Evolutionary conservation across 2,797 vertebrate species (phyloP), one percentile per base, ranked within the genome.

Genomic region (Pseudochaenichthys georgianus): DNA sequence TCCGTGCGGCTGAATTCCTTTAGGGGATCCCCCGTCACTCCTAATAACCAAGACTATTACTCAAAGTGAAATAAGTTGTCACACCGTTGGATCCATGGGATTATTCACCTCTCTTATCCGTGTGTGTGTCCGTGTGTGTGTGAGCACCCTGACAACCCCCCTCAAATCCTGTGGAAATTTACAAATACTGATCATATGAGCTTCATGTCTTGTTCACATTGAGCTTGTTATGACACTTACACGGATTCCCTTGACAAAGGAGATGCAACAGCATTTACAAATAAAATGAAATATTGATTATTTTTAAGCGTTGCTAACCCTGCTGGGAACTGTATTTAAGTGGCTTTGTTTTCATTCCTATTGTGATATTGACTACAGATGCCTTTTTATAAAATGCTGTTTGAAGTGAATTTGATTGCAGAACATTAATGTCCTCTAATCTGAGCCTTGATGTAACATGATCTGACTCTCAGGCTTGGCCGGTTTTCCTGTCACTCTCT

Each of bases 1-100:
- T 73, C 67, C 52, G 64, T 58, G 47, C 64, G 23, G 59, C 34
- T 52, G 19, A 75, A 80, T 64, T 77, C 70, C 79, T 65, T 53
- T 31, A 41, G 75, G 70, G 65, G 58, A 66, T 68, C 46, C 50
- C 23, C 41, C 10, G 75, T 89, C 87, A 76, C 48, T 82, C 34
- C 54, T 82, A 66, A 85, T 87, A 73, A 84, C 77, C 75, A 60
- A 69, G 47, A 76, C 87, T 77, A 92, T 90, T 90, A 90, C 85
- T 91, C 90, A 90, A 41, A 61, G 54, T 75, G 53, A 77, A 86
- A 78, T 16, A 77, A 79, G 79, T 46, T 83, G 88, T 80, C 85
- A 23, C 62, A 68, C 77, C 19, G 15, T 69, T 64, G 64, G 52
- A 46, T 53, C 47, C 55, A 2, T 21, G 31, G 73, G 72, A 75